Conservation (phyloP, 1,140 invertebrate species). For the Drosophila equinoxialis region DNA sequence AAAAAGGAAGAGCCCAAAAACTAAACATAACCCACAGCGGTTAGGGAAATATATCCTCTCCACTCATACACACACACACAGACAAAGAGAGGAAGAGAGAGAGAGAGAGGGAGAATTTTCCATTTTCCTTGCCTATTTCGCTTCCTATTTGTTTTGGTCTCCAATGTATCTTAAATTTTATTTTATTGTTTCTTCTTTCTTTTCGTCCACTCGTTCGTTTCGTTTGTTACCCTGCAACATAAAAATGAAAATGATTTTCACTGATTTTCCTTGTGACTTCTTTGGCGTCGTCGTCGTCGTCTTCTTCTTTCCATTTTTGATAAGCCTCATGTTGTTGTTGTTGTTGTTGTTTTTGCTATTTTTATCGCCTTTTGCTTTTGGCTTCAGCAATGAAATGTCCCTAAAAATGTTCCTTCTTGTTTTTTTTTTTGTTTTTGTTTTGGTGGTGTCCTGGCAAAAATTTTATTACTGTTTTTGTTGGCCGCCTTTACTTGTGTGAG, state of each 20-base stretch:
- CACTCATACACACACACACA: background rate
- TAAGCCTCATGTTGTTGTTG: constrained; percentile 11
- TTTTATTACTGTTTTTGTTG: constrained; percentile 61
- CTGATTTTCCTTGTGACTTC: constrained; percentile 14
- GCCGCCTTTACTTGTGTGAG: constrained; percentile 27
- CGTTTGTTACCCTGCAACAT: constrained; percentile 6
- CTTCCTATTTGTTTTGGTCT: constrained; percentile 67
- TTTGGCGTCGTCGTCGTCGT: background rate
- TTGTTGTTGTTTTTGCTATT: constrained; percentile 35
- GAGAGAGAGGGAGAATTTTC: constrained; percentile 25
- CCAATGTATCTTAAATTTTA: constrained; percentile 67
- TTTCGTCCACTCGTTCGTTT: background rate
- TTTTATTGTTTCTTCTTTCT: constrained; percentile 61
- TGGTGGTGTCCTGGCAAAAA: constrained; percentile 23
- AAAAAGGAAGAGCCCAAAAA: constrained; percentile 6
- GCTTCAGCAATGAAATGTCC: constrained; percentile 47
- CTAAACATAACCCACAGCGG: constrained; percentile 12
- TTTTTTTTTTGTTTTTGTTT: background rate
- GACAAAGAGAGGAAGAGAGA: background rate
- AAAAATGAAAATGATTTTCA: constrained; percentile 24
- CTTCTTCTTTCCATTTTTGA: constrained; percentile 21
- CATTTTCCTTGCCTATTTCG: constrained; percentile 24
- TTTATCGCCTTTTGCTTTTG: constrained; percentile 40
- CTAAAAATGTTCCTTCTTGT: constrained; percentile 3
- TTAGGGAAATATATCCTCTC: constrained; percentile 7